Evolutionary conservation across 2,888 invertebrate species (phyloP).

Genomic region (Lepas anatifera): DNA sequence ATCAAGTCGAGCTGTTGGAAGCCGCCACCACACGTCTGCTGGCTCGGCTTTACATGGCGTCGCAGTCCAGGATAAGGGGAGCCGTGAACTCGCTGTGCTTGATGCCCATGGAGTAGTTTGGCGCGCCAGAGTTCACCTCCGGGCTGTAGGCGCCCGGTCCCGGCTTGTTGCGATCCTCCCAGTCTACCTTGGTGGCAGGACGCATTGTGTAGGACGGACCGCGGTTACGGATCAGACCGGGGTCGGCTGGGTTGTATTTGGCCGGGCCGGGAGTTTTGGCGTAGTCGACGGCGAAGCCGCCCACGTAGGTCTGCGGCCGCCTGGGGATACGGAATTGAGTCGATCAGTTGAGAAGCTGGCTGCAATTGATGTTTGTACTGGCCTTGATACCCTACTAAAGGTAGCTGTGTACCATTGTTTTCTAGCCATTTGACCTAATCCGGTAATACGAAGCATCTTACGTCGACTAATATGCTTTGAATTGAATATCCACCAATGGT

Average conservation of each 20-base stretch:
- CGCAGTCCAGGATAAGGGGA: background rate
- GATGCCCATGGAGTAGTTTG: conserved; percentile 1
- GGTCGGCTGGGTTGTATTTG: conserved; percentile 23
- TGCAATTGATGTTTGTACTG: too few species aligned
- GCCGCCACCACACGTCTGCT: too few species aligned
- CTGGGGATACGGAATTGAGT: background rate
- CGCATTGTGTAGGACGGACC: conserved; percentile 22
- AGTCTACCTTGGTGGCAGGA: conserved; percentile 19
- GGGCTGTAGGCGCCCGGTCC: conserved; percentile 53
- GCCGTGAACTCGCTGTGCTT: conserved; percentile 6
- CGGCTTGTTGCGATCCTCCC: conserved; percentile 35
- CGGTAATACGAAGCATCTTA: too few species aligned
- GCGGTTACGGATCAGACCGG: conserved; percentile 25
- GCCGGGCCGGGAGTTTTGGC: conserved; percentile 25
- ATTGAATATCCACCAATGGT: too few species aligned
- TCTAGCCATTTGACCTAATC: too few species aligned
- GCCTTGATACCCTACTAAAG: too few species aligned
- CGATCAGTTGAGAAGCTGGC: too few species aligned
- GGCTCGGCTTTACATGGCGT: background rate
- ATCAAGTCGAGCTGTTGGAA: too few species aligned
- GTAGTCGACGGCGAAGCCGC: conserved; percentile 21
- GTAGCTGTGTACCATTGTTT: too few species aligned
- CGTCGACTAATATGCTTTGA: too few species aligned
- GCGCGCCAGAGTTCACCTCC: conserved; percentile 30
- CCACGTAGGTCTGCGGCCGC: background rate